Conservation (phyloP, 1,140 invertebrate genomes). For the Laupala kohalensis region DNA sequence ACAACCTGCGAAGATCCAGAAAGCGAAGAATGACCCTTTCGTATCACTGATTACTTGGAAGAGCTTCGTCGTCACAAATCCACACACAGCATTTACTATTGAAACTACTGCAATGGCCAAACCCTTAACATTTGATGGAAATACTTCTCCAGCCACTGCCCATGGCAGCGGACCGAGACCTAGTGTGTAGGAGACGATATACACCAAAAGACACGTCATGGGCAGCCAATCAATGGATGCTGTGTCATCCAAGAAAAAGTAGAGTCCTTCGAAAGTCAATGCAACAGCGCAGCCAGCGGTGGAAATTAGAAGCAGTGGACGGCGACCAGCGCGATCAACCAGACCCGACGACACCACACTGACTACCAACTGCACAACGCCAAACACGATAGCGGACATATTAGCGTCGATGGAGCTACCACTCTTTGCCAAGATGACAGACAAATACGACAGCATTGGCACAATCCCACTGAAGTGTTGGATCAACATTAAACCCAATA, state of each 20-base stretch:
- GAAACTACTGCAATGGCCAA: constrained; percentile 33
- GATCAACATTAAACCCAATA: constrained; percentile 37
- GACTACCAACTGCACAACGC: constrained; percentile 19
- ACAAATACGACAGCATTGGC: constrained; percentile 55
- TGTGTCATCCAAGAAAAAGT: constrained; percentile 32
- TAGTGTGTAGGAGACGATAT: constrained; percentile 39
- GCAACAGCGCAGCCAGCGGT: constrained; percentile 16
- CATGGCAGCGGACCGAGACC: constrained; percentile 44
- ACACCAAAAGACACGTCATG: constrained; percentile 39
- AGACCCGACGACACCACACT: constrained; percentile 21
- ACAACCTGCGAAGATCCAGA: constrained; percentile 38
- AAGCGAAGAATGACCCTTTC: constrained; percentile 38
- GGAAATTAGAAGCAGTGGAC: constrained; percentile 31
- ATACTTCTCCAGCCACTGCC: constrained; percentile 45
- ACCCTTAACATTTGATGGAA: constrained; percentile 45
- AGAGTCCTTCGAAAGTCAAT: constrained; percentile 19
- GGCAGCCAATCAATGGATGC: constrained; percentile 32
- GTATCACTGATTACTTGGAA: constrained; percentile 38
- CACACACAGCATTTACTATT: constrained; percentile 29
- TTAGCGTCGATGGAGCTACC: constrained; percentile 29
- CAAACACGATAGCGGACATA: constrained; percentile 34
- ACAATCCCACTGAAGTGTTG: constrained; percentile 56
- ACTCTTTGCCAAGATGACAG: constrained; percentile 30
- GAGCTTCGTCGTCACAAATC: constrained; percentile 40
- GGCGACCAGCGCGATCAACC: constrained; percentile 26